Base-by-base conservation (phyloP, 2,888 invertebrate species). In the Parasteatoda lunata region DNA sequence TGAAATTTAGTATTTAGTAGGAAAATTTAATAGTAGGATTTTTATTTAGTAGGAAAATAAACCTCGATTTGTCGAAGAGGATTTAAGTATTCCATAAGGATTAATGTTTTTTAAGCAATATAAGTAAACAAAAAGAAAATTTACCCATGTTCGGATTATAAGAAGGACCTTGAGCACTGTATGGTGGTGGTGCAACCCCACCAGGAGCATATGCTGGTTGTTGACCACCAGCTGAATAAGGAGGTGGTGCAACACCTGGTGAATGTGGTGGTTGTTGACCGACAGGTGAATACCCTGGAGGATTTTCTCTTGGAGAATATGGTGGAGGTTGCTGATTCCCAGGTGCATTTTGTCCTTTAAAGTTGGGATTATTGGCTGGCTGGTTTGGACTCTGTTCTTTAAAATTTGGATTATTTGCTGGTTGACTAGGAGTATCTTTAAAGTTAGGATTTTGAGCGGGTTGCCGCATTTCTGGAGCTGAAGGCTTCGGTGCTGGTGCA, bases 131-230 rank as follows among this genome's bases (percentile, higher is more conserved):
- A 30, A 30, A 30, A 2, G 30, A 30, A 30, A 30, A 30, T 30
- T 30, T 30, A 30, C 30, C 30, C 30, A 30, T 30, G 30, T 30
- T 30, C 30, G 30, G 30, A 30, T 30, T 30, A 30, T 30, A 30
- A 0, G 30, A 30, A 30, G 30, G 30, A 30, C 30, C 30, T 30
- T 30, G 30, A 30, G 30, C 30, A 30, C 30, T 30, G 30, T 82
- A 82, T 48, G 76, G 54, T 45, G 82, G 83, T 51, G 83, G 83
- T 51, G 77, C 73, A 0, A 8, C 71, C 8, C 76, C 82, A 51
- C 59, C 69, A 30, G 30, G 30, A n/a, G 71, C 71, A 49, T 71
- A 7, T 7, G 71, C 49, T 71, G 71, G 75, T 5, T 30, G 51
- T 64, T 68, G 72, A n/a, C 72, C 80, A 64, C 47, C 52, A 1